Conservation (phyloP, 2,888 invertebrate species). For the Clostera curtula region DNA sequence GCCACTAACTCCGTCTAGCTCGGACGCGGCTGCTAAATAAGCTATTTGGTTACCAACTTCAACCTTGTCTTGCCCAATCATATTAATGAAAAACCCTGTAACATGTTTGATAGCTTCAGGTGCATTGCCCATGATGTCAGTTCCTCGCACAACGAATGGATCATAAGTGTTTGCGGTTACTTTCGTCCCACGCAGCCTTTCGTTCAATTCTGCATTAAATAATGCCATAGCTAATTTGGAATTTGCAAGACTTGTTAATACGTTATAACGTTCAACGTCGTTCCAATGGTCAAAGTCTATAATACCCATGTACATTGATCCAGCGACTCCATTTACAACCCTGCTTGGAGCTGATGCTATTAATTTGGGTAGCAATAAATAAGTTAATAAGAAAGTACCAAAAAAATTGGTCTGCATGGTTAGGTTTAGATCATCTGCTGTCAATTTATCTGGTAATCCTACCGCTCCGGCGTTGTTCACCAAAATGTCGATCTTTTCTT, state of each 20-base stretch:
- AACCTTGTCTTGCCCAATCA: slow-evolving; percentile 48
- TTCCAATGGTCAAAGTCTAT: slow-evolving; percentile 56
- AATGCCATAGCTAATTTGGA: slow-evolving; percentile 78
- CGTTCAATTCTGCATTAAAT: slow-evolving; percentile 76
- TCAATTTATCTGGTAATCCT: slow-evolving; percentile 53
- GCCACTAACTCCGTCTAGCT: slow-evolving; percentile 39
- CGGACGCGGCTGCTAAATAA: slow-evolving; percentile 44
- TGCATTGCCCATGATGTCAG: slow-evolving; percentile 40
- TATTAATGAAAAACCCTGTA: slow-evolving; percentile 34
- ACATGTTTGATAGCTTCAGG: slow-evolving; percentile 28
- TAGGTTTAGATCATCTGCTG: slow-evolving; percentile 78
- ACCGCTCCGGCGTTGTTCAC: slow-evolving; percentile 76
- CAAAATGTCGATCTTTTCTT: slow-evolving; percentile 62
- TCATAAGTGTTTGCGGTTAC: slow-evolving; percentile 81
- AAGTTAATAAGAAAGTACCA: slow-evolving; percentile 82
- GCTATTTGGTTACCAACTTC: slow-evolving; percentile 48
- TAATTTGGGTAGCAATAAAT: slow-evolving; percentile 73
- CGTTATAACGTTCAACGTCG: slow-evolving; percentile 42
- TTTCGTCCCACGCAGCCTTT: slow-evolving; percentile 65
- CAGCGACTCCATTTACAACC: slow-evolving; percentile 78
- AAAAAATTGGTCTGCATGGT: slow-evolving; percentile 83
- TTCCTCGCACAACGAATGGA: slow-evolving; percentile 53
- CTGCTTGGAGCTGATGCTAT: slow-evolving; percentile 74
- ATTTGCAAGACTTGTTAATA: slow-evolving; percentile 38
- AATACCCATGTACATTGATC: slow-evolving; percentile 69